Evolutionary conservation across 2,113 vertebrate species (phyloP).

Genomic region (Lichenostomus cassidix): DNA sequence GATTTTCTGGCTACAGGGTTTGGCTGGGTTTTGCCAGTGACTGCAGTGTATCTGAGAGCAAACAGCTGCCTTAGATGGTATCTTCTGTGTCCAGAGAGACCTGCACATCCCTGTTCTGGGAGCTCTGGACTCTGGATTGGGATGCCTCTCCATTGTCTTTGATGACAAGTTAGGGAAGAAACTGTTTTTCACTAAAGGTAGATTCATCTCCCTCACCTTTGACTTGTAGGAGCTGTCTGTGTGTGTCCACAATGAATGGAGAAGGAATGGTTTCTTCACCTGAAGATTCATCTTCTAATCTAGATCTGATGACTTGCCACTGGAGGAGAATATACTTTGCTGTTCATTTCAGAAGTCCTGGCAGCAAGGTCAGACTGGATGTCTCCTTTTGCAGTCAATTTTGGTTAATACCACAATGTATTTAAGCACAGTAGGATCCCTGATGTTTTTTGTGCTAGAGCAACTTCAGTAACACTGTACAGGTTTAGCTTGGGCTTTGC

Average conservation of each 20-base stretch:
- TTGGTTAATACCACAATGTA: not conserved
- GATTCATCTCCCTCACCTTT: not conserved
- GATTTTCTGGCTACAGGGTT: not conserved
- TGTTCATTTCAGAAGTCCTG: not conserved
- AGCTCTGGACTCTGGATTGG: not conserved
- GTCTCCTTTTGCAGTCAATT: not conserved
- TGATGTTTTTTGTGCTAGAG: not conserved
- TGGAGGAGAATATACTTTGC: not conserved
- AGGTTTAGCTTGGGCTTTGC: not conserved
- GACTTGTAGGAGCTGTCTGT: not conserved
- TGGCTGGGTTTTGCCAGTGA: not conserved
- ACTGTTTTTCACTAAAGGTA: not conserved
- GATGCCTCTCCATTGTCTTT: not conserved
- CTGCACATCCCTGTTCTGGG: not conserved
- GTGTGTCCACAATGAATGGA: not conserved
- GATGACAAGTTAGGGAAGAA: not conserved
- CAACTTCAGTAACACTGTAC: not conserved
- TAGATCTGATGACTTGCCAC: not conserved
- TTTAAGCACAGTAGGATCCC: not conserved
- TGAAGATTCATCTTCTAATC: not conserved
- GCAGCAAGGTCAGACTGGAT: not conserved
- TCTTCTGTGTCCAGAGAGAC: not conserved
- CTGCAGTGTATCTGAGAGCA: not conserved
- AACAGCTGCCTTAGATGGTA: not conserved
- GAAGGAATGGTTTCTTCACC: not conserved